These are phyloP conservation scores for Seriola aureovittata DNA, from an alignment of 2,113 vertebrate species.

Conservation along the genomic window DNA sequence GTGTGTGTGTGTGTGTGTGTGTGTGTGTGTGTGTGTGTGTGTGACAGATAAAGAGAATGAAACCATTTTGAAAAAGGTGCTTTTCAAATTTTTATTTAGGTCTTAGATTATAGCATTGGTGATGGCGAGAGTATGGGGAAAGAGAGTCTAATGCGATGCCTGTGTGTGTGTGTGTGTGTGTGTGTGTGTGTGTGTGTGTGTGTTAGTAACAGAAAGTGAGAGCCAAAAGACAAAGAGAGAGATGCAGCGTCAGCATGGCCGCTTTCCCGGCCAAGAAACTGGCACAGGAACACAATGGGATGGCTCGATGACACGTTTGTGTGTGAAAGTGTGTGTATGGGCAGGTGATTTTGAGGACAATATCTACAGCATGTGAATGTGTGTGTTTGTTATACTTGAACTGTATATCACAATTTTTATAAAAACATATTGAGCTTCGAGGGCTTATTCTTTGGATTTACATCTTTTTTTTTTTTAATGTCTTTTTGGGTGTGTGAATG, in stretches of 20 bases:
- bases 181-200: conserved; percentile 8
- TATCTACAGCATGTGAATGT: neutral
- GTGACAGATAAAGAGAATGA: neutral
- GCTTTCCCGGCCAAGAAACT: conserved; percentile 25
- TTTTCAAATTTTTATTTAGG: conserved; percentile 39
- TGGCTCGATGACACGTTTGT: neutral
- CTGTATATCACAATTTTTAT: conserved; percentile 6
- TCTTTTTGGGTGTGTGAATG: conserved; percentile 7
- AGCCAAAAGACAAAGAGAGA: conserved; percentile 21
- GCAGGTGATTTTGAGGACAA: neutral
- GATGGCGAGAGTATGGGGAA: neutral
- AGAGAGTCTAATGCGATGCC: neutral
- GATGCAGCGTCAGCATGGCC: conserved; percentile 57
- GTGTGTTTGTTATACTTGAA: neutral
- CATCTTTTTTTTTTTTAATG: conserved; percentile 5
- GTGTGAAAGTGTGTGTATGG: neutral
- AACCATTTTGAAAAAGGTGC: conserved; percentile 26
- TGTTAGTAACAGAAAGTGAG: neutral
- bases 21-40: neutral
- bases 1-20: neutral
- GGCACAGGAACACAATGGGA: neutral
- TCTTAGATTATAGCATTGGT: conserved; percentile 20
- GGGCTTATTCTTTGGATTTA: conserved; percentile 26
- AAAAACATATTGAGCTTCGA: conserved; percentile 36
- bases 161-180: neutral